These are phyloP conservation scores for Propithecus coquereli DNA, from an alignment of 2,113 vertebrate genomes.

Conservation along the genomic window DNA sequence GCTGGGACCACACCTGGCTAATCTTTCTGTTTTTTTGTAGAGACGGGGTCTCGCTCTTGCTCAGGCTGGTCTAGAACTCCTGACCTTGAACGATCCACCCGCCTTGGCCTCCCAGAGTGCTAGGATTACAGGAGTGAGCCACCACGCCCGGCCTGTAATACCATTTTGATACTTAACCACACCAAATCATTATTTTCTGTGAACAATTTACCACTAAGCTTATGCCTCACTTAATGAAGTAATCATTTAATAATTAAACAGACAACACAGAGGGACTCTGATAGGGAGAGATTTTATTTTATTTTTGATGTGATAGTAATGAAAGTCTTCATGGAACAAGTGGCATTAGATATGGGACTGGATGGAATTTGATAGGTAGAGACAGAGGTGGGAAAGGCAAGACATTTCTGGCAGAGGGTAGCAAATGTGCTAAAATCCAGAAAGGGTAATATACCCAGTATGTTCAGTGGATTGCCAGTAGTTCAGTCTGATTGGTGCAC, in stretches of 20 bases:
- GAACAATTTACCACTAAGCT: background rate
- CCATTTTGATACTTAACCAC: background rate
- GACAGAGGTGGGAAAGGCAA: background rate
- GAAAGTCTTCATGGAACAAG: slow-evolving; percentile 11
- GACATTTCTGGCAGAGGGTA: background rate
- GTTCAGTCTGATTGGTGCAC: background rate
- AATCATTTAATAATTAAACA: slow-evolving; percentile 35
- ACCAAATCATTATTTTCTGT: slow-evolving; percentile 31
- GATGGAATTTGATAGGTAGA: background rate
- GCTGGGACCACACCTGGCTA: no score
- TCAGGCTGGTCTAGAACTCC: no score
- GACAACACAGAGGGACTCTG: background rate
- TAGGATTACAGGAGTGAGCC: no score
- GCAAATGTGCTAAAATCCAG: slow-evolving; percentile 13
- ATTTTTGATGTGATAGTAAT: background rate
- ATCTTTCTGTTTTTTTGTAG: no score
- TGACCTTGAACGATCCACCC: no score
- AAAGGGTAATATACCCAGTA: background rate
- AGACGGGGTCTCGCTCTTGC: no score
- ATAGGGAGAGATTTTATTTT: slow-evolving; percentile 1
- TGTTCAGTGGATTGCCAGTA: background rate
- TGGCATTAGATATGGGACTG: background rate
- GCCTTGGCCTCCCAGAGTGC: no score
- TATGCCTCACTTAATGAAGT: slow-evolving; percentile 10
- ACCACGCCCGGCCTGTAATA: no score